A percentile compares a stretch with the other conserved stretches of the same genome.
phyloP scores from a whole-genome alignment of 2,113 vertebrate genomes.

The Lates calcarifer region DNA sequence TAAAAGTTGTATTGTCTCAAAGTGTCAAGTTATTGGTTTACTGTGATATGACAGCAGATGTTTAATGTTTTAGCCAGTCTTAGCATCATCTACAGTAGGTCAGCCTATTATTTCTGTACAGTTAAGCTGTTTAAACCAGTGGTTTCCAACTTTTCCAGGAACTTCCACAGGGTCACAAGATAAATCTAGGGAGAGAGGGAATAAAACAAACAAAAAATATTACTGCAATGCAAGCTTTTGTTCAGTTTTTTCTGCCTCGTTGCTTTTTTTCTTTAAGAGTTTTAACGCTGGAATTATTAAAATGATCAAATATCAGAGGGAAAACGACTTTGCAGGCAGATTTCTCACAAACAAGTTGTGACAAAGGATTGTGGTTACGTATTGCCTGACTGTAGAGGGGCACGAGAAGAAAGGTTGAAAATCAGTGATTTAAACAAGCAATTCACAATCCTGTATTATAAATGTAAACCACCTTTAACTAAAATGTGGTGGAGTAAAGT shows the following conservation, averaged over 20 bases:
- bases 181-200: not conserved
- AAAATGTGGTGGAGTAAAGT: not conserved
- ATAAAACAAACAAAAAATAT: not conserved
- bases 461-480: too few relatives aligned
- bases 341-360: not conserved
- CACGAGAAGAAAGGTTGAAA: not conserved
- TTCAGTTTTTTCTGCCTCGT: not conserved
- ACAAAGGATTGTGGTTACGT: not conserved
- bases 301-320: too few relatives aligned
- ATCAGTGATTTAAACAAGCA: not conserved
- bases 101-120: not conserved
- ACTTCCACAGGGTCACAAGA: not conserved
- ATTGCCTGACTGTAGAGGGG: not conserved
- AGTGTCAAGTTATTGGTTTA: not conserved
- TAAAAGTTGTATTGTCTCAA: not conserved
- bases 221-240: not conserved
- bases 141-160: not conserved
- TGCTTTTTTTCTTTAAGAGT: not conserved
- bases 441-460: too few relatives aligned
- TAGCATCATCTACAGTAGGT: not conserved
- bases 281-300: too few relatives aligned
- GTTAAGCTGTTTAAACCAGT: not conserved
- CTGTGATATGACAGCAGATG: not conserved
- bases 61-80: not conserved
- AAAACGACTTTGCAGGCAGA: not conserved